phyloP scores from a whole-genome alignment of 2,797 vertebrate species.

The Hoplostethus mediterraneus region DNA sequence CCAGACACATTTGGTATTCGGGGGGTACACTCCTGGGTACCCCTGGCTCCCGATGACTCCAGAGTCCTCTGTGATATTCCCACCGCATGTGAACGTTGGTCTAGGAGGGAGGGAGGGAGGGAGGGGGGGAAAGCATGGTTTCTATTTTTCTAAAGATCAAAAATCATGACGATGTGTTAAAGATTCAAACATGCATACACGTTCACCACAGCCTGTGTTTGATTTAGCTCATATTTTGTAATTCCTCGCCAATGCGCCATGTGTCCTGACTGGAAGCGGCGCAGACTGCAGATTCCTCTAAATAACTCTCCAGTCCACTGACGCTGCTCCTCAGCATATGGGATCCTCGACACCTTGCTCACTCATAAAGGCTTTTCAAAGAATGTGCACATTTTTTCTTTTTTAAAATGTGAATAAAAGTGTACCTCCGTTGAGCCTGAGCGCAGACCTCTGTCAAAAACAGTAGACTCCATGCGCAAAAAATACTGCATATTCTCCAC shows the following conservation, averaged over 20 bases:
- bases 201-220: conserved; percentile 5
- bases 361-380: conserved; percentile 19
- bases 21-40: conserved; percentile 97
- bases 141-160: conserved; percentile 16
- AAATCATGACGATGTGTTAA: conserved; percentile 9
- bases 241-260: conserved; percentile 52
- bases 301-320: conserved; percentile 34
- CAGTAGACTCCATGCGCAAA: conserved; percentile 79
- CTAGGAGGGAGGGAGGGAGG: no score
- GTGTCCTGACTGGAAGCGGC: conserved; percentile 31
- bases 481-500: conserved; percentile 78
- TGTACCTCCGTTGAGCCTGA: conserved; percentile 86
- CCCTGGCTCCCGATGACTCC: conserved; percentile 98
- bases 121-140: conserved; percentile 18
- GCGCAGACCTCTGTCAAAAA: conserved; percentile 74
- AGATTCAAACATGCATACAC: background rate
- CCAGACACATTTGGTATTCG: conserved; percentile 99
- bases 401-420: conserved; percentile 19
- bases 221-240: conserved; percentile 19
- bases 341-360: conserved; percentile 37
- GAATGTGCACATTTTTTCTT: no score
- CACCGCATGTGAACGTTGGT: conserved; percentile 92
- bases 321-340: conserved; percentile 12
- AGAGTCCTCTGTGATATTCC: conserved; percentile 92
- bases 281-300: conserved; percentile 39